Base-by-base conservation (phyloP, 2,888 invertebrate genomes). In the Cotesia congregata region DNA sequence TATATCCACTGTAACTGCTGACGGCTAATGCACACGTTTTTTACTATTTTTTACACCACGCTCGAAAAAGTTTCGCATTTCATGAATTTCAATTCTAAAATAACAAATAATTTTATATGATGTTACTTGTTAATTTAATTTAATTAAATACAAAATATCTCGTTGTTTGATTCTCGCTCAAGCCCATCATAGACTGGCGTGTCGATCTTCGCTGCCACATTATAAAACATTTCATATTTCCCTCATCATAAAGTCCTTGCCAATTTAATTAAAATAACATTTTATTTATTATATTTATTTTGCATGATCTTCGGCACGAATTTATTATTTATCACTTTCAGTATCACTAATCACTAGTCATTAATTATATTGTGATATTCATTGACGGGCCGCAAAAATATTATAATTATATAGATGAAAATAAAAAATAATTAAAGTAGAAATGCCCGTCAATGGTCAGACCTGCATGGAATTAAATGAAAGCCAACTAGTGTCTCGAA, bases 191-290 rank as follows among this genome's bases (percentile, higher is more conserved):
- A 20, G 60, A 70, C 59, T 65, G 59, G 17, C 67, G 67, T 60
- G 60, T 67, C 70, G 70, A 71, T 39, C 6, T 40, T 75, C 65
- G 71, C 68, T 69, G 68, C 62, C 59, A 40, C 64, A 64, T 39
- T 65, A 62, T 62, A 30, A 17, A 12, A 74, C 74, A 74, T 68
- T 17, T 61, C n/a, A 38, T 41, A 65, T 67, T 15, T 20, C 5
- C 15, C 60, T 41, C 64, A 40, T 68, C 39, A 9, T 50, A 67
- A 39, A 15, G 62, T 40, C 40, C 69, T 62, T 39, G 1, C 68
- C 50, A 67, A 64, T 62, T 6, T 17, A 15, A 30, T 65, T 9
- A 67, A n/a, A 59, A 20, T 15, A 67, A 15, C 38, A 67, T 38
- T 12, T 59, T 30, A 6, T 71, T n/a, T 38, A 6, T n/a, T 71